phyloP scores from a whole-genome alignment of 2,888 invertebrate genomes.

The Macrosiphum euphorbiae region DNA sequence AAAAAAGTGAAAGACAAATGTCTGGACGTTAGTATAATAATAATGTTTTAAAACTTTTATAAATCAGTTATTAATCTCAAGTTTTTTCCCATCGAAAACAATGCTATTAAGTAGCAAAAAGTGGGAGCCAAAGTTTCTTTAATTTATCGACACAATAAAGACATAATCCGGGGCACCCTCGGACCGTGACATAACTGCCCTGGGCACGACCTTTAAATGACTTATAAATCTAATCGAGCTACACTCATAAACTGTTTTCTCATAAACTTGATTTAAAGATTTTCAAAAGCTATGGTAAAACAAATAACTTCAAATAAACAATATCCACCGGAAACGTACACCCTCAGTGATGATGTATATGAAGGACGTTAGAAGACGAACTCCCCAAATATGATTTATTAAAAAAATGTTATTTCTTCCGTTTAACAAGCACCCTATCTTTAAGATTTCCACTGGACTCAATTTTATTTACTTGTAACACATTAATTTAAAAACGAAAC shows the following conservation, averaged over 20 bases:
- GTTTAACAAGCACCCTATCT: conserved; percentile 20
- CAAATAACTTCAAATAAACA: conserved; percentile 63
- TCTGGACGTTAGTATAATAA: conserved; percentile 28
- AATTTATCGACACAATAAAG: conserved; percentile 64
- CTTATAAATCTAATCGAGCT: conserved; percentile 61
- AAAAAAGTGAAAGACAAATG: conserved; percentile 30
- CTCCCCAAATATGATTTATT: conserved; percentile 61
- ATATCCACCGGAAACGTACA: conserved; percentile 55
- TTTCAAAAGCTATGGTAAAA: conserved; percentile 60
- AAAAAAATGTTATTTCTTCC: conserved; percentile 52
- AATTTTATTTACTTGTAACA: conserved; percentile 40
- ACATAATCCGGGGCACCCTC: conserved; percentile 59
- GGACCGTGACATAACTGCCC: conserved; percentile 57
- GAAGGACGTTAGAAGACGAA: conserved; percentile 27
- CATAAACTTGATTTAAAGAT: conserved; percentile 64
- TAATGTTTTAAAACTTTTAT: conserved; percentile 55
- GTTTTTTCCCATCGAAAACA: conserved; percentile 53
- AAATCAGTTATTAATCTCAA: conserved; percentile 62
- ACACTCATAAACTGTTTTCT: conserved; percentile 57
- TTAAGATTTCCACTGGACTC: conserved; percentile 11
- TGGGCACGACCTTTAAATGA: conserved; percentile 60
- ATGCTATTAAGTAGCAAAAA: conserved; percentile 58
- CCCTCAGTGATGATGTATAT: conserved; percentile 41
- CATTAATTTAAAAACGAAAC: conserved; percentile 55
- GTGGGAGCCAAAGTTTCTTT: conserved; percentile 58